Evolutionary conservation across 2,113 vertebrate genomes (phyloP).

Genomic region (Pica pica): DNA sequence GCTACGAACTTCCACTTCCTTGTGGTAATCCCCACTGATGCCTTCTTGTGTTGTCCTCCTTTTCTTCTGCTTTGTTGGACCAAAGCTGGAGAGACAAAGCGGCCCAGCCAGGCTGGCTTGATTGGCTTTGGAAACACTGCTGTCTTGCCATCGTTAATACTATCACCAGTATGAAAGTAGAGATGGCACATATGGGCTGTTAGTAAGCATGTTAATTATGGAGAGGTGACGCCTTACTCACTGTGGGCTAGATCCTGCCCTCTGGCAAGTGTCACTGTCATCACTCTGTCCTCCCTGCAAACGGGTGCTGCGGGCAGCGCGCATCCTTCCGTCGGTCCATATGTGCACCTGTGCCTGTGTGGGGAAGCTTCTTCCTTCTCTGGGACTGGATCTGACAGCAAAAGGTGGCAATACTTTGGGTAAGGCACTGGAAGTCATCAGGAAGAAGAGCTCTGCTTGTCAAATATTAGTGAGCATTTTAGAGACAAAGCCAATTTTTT

Average conservation of each 20-base stretch:
- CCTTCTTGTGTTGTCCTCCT: not conserved
- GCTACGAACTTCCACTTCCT: not conserved
- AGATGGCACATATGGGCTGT: slow-evolving; percentile 5
- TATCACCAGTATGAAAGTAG: not conserved
- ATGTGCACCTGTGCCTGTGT: not conserved
- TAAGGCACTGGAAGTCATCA: not conserved
- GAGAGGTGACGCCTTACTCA: slow-evolving; percentile 27
- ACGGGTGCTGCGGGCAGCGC: rapidly evolving
- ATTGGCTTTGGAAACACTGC: not conserved
- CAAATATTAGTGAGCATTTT: not conserved
- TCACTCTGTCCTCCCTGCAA: not conserved
- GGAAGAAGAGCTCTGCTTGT: not conserved
- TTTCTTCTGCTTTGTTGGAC: not conserved
- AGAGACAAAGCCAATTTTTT: not conserved
- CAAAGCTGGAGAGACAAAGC: not conserved
- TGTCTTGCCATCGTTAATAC: not conserved
- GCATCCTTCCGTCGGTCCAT: rapidly evolving
- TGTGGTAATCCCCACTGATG: not conserved
- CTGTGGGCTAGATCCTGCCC: slow-evolving; percentile 16
- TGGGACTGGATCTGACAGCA: not conserved
- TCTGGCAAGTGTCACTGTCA: not conserved
- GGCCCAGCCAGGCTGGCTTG: not conserved
- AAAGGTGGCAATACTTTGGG: not conserved
- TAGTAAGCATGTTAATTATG: slow-evolving; percentile 35
- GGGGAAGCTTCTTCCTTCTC: not conserved